A percentile compares a stretch with the other conserved stretches of the same genome.
Conservation (phyloP, 2,113 vertebrate species). For the Riparia riparia region DNA sequence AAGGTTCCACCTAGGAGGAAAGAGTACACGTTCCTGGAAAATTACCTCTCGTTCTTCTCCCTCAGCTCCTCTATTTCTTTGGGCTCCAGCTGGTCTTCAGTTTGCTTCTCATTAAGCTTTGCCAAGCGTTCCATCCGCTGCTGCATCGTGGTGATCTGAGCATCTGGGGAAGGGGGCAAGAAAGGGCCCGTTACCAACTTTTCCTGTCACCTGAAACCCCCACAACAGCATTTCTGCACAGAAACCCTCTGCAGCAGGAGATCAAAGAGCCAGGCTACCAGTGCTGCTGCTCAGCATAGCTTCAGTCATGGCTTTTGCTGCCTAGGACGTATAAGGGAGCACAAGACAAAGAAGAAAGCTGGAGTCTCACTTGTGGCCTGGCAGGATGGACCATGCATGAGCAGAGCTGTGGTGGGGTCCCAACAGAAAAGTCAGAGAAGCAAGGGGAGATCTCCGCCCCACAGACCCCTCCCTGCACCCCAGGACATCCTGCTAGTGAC, state of each 20-base stretch:
- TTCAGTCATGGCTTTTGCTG: not conserved
- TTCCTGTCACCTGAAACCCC: not conserved
- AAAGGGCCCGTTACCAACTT: not conserved
- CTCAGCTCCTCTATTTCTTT: slow-evolving; percentile 82
- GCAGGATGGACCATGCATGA: not conserved
- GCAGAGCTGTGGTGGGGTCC: not conserved
- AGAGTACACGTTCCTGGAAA: accelerated
- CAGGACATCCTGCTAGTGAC: accelerated
- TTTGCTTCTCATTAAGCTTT: slow-evolving; percentile 76
- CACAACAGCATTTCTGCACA: not conserved
- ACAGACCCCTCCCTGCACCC: not conserved
- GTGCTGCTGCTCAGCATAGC: not conserved
- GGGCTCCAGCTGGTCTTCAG: slow-evolving; percentile 67
- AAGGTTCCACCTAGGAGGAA: not conserved
- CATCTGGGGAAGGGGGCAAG: slow-evolving; percentile 65
- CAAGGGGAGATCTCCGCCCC: not conserved
- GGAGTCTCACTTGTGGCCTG: no score
- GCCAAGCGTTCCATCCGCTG: slow-evolving; percentile 83
- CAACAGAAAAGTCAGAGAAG: not conserved
- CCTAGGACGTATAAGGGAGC: not conserved
- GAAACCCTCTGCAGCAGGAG: not conserved
- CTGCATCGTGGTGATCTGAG: slow-evolving; percentile 83
- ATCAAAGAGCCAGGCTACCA: not conserved
- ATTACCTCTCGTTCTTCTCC: slow-evolving; percentile 82
- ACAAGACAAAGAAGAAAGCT: not conserved